Percentiles rank a stretch among this genome's conserved stretches.
Evolutionary conservation across 2,113 vertebrate species (phyloP).

Genomic region (Chrysochloris asiatica): DNA sequence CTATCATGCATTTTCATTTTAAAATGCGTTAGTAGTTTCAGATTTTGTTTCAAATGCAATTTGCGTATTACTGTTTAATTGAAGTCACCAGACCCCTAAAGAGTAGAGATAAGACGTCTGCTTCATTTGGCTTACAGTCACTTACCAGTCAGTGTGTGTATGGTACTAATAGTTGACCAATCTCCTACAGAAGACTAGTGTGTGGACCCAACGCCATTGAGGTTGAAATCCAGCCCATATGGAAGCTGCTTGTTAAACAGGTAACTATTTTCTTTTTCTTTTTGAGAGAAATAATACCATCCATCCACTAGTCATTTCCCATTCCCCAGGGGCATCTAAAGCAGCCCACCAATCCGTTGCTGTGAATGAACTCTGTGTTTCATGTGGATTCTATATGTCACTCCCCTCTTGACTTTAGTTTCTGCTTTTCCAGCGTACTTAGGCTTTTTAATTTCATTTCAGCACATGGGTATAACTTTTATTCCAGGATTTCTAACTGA

Average conservation of each 20-base stretch:
- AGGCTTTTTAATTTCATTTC: background rate
- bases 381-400: background rate
- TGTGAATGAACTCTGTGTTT: background rate
- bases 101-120: background rate
- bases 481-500: background rate
- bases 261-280: constrained; percentile 50
- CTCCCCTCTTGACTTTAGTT: background rate
- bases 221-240: constrained; percentile 83
- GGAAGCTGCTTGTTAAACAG: constrained; percentile 86
- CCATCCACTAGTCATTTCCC: background rate
- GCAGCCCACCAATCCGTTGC: background rate
- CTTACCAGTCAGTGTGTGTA: background rate
- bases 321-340: background rate
- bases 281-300: background rate
- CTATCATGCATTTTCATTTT: background rate
- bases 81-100: background rate
- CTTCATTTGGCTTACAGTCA: background rate
- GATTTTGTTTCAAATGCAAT: background rate
- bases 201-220: constrained; percentile 84
- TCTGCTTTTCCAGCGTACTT: background rate
- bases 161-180: constrained; percentile 19
- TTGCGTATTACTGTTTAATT: background rate
- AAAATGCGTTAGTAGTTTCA: background rate
- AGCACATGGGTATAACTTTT: background rate
- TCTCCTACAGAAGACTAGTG: constrained; percentile 79